Evolutionary conservation across 2,888 invertebrate genomes (phyloP).

Genomic region (Uropetala carovei): DNA sequence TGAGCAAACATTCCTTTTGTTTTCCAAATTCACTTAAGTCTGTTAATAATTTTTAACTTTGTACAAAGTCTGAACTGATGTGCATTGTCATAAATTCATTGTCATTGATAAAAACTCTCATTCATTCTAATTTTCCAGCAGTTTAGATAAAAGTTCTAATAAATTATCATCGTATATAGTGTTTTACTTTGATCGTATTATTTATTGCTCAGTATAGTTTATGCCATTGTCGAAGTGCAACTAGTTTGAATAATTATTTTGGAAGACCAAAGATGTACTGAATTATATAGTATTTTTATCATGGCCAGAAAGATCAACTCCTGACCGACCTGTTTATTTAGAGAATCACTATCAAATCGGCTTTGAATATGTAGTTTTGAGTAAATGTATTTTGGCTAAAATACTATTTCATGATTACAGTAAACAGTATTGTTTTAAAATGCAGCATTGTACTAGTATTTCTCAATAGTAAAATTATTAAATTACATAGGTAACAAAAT

Average conservation of each 20-base stretch:
- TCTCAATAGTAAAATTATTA: neutral
- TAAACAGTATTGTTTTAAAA: neutral
- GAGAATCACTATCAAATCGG: neutral
- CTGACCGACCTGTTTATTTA: neutral
- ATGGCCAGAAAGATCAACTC: constrained; percentile 33
- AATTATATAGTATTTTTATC: constrained; percentile 40
- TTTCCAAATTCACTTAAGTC: neutral
- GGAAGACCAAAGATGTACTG: constrained; percentile 48
- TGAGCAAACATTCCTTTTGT: constrained; percentile 56
- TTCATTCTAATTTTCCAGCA: neutral
- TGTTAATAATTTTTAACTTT: neutral
- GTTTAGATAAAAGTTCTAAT: neutral
- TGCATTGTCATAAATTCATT: neutral
- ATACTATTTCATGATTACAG: neutral
- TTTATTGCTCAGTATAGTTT: constrained; percentile 53
- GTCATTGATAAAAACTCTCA: too few relatives aligned
- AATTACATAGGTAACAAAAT: constrained; percentile 1
- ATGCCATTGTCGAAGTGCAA: constrained; percentile 52
- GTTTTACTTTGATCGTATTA: neutral
- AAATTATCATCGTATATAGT: neutral
- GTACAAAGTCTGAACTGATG: neutral
- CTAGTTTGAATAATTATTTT: constrained; percentile 41
- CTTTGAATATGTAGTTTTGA: neutral
- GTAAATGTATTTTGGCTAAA: constrained; percentile 18
- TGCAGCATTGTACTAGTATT: neutral